Base-by-base conservation (phyloP, 1,140 invertebrate species). In the Physella acuta region DNA sequence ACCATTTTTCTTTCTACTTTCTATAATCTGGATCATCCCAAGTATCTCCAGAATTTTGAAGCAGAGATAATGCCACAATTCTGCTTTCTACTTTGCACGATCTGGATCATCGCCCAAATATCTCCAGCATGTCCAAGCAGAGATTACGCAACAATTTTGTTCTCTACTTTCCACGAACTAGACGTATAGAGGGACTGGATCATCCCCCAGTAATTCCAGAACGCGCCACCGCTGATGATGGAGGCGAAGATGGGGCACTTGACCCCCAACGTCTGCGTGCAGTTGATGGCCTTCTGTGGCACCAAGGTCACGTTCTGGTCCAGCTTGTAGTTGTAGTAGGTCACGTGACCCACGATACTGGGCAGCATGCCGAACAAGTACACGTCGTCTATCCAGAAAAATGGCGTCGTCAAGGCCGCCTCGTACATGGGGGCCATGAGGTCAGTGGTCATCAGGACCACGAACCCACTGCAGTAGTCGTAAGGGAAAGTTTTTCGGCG, bases 371-470 rank as follows among this genome's bases (percentile, higher is more conserved):
- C 59, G 28, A 44, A 61, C 36, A 61, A 17, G 26, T 61, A 61
- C 20, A 61, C 24, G 28, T 61, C 87, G 71, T 88, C 87, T 37
- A 88, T 84, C 87, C 87, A 88, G 71, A 88, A 86, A 71, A 83
- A 82, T 53, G 79, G 80, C 1, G 84, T 74, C 17, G 76, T 73
- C 20, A 71, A 58, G 16, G 84, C 80, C 2, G 81, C 79, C 4
- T 78, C 51, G 33, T 78, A 77, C 36, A 88, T 71, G 28, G 77
- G 71, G 0, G 56, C 39, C 2, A 76, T 66, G 3, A 78, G 36
- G 34, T 78, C 75, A 3, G 61, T 63, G 2, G 74, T 68, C 30
- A 78, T 71, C 3, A 77, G 24, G 8, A 75, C 75, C 17, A 60
- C 60, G 64, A 77, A 71, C 24, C 78, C 78, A 66, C 74, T 74